phyloP scores from a whole-genome alignment of 2,888 invertebrate genomes.

The Lasioglossum villosulum region DNA sequence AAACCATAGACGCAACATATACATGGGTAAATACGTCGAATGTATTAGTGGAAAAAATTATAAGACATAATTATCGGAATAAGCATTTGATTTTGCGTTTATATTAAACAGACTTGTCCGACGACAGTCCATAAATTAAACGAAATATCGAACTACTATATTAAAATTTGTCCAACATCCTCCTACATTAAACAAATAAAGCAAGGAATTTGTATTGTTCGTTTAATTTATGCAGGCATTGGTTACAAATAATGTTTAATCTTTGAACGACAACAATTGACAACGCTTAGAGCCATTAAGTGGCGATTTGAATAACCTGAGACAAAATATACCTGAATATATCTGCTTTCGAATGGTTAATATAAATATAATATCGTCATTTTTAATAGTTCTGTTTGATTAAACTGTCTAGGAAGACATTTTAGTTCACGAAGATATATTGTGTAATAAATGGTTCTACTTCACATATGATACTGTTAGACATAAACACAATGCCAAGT shows the following conservation, averaged over 20 bases:
- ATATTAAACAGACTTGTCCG: neutral
- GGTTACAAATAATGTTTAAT: too few species aligned
- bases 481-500: neutral
- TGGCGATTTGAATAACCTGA: too few species aligned
- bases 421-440: neutral
- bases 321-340: too few species aligned
- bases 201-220: neutral
- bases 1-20: neutral
- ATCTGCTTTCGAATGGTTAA: too few species aligned
- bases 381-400: too few species aligned
- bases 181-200: neutral
- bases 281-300: too few species aligned
- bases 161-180: neutral
- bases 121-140: neutral
- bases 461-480: neutral
- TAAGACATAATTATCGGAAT: neutral
- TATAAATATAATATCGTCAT: too few species aligned
- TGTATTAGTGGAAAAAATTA: neutral
- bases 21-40: neutral
- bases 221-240: too few species aligned
- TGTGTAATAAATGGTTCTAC: neutral
- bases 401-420: too few species aligned
- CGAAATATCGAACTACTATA: neutral
- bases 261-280: too few species aligned
- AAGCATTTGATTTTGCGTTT: neutral